Percentiles rank a stretch among this genome's conserved stretches.
These are phyloP conservation scores for Hypsopygia costalis DNA, from an alignment of 2,888 invertebrate genomes.

Conservation along the genomic window DNA sequence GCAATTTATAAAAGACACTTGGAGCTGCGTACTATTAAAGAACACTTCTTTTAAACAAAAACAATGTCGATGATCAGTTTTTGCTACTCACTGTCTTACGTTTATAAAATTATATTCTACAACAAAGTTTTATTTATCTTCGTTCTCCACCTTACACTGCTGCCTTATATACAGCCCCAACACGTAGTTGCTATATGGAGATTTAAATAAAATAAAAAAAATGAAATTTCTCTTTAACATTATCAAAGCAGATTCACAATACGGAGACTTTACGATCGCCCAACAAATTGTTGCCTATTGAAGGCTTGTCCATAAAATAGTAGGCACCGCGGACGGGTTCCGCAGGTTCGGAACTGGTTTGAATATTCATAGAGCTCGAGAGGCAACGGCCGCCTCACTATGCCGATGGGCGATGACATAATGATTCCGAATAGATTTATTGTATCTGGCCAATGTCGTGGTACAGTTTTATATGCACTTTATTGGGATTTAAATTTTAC, in stretches of 20 bases:
- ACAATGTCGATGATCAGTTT: too few relatives aligned
- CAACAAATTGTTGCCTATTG: constrained; percentile 21
- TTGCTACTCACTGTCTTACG: too few relatives aligned
- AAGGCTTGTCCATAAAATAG: constrained; percentile 27
- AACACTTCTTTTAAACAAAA: too few relatives aligned
- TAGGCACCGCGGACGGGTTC: constrained; percentile 32
- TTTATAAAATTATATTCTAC: too few relatives aligned
- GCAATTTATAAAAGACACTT: too few relatives aligned
- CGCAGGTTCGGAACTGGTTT: constrained; percentile 53
- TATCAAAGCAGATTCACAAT: not conserved
- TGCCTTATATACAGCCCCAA: too few relatives aligned
- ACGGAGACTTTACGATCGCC: constrained; percentile 12
- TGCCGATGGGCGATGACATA: constrained; percentile 69
- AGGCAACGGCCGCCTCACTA: constrained; percentile 52
- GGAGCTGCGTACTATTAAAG: too few relatives aligned
- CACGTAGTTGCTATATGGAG: too few relatives aligned
- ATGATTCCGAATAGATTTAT: constrained; percentile 58
- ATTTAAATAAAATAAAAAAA: too few relatives aligned
- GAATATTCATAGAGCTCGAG: constrained; percentile 56
- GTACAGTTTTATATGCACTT: not conserved
- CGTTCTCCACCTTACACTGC: too few relatives aligned
- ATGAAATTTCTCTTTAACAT: too few relatives aligned
- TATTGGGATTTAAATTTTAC: constrained; percentile 1
- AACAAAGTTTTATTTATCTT: too few relatives aligned
- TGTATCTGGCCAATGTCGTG: constrained; percentile 10